These are phyloP conservation scores for Macrotus californicus DNA, from an alignment of 2,113 vertebrate species.

Conservation along the genomic window DNA sequence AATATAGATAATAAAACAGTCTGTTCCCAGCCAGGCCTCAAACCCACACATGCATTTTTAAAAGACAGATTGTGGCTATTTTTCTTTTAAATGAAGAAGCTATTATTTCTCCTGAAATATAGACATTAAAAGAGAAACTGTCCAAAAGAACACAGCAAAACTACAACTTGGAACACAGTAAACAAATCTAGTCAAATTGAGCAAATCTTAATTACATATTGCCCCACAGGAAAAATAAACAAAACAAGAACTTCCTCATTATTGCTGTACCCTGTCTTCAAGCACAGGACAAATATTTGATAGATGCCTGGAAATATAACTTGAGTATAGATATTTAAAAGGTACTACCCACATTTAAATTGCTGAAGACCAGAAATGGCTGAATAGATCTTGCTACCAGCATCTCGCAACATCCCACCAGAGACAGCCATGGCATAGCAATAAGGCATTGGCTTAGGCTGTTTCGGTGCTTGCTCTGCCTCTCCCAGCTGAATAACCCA, in stretches of 20 bases:
- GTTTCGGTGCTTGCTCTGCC: neutral
- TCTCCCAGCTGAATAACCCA: neutral
- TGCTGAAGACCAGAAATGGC: neutral
- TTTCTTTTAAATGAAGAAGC: neutral
- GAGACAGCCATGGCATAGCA: neutral
- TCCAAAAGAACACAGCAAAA: neutral
- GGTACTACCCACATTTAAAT: neutral
- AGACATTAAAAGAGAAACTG: neutral
- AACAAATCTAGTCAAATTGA: neutral
- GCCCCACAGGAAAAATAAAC: neutral
- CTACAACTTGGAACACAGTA: neutral
- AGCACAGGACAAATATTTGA: neutral
- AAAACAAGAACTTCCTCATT: neutral
- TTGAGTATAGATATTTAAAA: neutral
- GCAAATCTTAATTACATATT: neutral
- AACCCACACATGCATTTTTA: neutral
- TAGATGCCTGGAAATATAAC: neutral
- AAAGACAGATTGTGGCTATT: neutral
- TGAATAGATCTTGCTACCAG: neutral
- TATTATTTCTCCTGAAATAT: slow-evolving; percentile 6
- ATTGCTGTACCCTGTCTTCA: neutral
- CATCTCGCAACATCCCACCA: neutral
- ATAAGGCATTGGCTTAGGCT: neutral
- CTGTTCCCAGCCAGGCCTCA: neutral
- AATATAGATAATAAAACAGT: neutral